Evolutionary conservation across 2,113 vertebrate species (phyloP), one percentile per base, ranked within the genome.

Genomic region (Crocuta crocuta): DNA sequence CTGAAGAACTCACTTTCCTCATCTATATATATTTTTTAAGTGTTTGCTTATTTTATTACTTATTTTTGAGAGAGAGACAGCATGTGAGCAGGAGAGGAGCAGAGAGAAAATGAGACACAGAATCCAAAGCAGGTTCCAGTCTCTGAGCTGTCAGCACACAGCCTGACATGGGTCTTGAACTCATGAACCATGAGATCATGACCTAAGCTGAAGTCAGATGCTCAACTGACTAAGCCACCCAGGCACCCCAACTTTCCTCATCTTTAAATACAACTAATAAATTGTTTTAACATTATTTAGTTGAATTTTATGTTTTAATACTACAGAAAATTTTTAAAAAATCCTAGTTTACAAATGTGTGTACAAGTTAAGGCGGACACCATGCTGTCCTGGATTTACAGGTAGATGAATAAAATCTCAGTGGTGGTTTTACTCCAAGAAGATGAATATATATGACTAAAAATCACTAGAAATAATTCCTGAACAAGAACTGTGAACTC

Each of bases 381-480:
- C 0, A 28, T 45, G 2, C 7, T 85, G 8, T 90, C 8, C 24
- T 63, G 23, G 1, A 82, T 79, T 71, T 91, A 73, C 5, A 88
- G 5, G 11, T 11, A 96, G 9, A 92, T 26, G 55, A 28, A 87
- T 74, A 91, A 78, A 92, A 55, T 35, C 6, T 58, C 28, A 83
- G 5, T 24, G 26, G 31, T 17, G 11, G 10, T 70, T 65, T 83
- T 21, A 4, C 10, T 2, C 4, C 33, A 43, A 12, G 53, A 81
- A 91, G 26, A 7, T 58, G 53, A 93, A 70, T 58, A 63, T 50
- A 74, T 5, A 23, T 86, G 3, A 68, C 28, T 79, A 65, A 92
- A 94, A 93, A 71, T 43, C 92, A 71, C 68, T 93, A 65, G 48
- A 35, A 71, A 80, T 65, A 95, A 86, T 85, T 58, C 13, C 17